These are phyloP conservation scores for Oncorhynchus kisutch DNA, from an alignment of 2,113 vertebrate species.

Conservation along the genomic window DNA sequence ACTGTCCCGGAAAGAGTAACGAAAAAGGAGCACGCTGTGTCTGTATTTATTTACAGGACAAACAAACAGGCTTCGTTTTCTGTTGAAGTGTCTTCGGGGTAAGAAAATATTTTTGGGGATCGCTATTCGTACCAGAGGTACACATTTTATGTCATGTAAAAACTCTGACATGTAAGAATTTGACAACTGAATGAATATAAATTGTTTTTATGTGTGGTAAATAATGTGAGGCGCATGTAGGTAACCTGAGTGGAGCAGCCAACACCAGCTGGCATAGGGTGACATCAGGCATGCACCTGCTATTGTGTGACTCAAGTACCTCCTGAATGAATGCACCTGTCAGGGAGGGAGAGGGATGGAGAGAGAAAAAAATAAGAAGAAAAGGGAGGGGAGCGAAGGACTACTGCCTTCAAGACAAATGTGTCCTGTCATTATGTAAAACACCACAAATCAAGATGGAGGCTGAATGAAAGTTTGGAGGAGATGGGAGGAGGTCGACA, in stretches of 20 bases:
- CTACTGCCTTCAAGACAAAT: constrained; percentile 54
- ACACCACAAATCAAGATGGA: constrained; percentile 50
- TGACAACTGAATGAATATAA: too few relatives aligned
- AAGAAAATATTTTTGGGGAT: too few relatives aligned
- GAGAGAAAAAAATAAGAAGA: constrained; percentile 9
- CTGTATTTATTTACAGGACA: too few relatives aligned
- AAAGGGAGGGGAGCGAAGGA: constrained; percentile 26
- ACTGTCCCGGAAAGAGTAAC: too few relatives aligned
- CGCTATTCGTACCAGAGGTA: too few relatives aligned
- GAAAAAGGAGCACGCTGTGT: too few relatives aligned
- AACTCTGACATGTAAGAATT: too few relatives aligned
- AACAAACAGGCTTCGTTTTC: too few relatives aligned
- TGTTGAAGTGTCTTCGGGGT: too few relatives aligned
- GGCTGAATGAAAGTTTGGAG: constrained; percentile 44
- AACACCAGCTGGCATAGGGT: too few relatives aligned
- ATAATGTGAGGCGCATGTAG: constrained; percentile 18
- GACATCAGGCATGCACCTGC: constrained; percentile 50
- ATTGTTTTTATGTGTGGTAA: constrained; percentile 7
- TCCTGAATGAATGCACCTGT: constrained; percentile 60
- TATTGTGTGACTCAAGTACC: constrained; percentile 26
- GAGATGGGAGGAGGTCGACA: constrained; percentile 25
- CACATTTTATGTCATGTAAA: too few relatives aligned
- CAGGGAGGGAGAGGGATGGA: neutral
- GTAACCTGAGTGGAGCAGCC: neutral
- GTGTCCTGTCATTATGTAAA: constrained; percentile 46